phyloP scores from a whole-genome alignment of 2,888 invertebrate species.

The Pachliopta kotzebuea region DNA sequence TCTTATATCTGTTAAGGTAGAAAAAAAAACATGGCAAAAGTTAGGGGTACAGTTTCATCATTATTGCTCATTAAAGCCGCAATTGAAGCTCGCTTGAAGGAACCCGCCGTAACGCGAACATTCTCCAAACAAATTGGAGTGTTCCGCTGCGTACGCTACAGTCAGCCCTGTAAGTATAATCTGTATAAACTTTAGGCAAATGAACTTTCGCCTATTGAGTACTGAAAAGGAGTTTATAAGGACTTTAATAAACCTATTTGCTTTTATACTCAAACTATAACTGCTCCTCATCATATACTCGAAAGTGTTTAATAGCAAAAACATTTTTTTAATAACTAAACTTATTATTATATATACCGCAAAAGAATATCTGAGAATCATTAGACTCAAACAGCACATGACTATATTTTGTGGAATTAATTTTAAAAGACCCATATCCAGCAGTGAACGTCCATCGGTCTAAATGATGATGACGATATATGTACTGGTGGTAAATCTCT shows the following conservation, averaged over 20 bases:
- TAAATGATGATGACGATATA: no score
- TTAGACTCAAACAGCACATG: no score
- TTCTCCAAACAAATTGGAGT: constrained; percentile 61
- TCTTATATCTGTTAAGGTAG: constrained; percentile 29
- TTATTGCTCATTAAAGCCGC: constrained; percentile 73
- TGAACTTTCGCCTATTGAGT: constrained; percentile 12
- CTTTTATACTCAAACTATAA: neutral
- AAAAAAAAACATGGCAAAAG: constrained; percentile 29
- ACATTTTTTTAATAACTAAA: no score
- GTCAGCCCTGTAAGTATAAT: constrained; percentile 18
- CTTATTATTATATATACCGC: no score
- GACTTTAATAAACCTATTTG: neutral
- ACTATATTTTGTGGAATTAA: no score
- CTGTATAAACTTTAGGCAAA: constrained; percentile 25
- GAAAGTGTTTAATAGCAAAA: no score
- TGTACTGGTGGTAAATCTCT: no score
- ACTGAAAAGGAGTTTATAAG: constrained; percentile 7
- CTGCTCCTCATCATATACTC: neutral
- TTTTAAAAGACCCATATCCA: no score
- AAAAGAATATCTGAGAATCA: no score
- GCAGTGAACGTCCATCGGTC: no score
- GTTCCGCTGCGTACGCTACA: constrained; percentile 34
- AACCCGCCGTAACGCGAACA: constrained; percentile 50
- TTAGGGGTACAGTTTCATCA: constrained; percentile 54
- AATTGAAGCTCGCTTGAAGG: constrained; percentile 65